phyloP scores from a whole-genome alignment of 1,140 invertebrate species.

The Nasonia giraulti region DNA sequence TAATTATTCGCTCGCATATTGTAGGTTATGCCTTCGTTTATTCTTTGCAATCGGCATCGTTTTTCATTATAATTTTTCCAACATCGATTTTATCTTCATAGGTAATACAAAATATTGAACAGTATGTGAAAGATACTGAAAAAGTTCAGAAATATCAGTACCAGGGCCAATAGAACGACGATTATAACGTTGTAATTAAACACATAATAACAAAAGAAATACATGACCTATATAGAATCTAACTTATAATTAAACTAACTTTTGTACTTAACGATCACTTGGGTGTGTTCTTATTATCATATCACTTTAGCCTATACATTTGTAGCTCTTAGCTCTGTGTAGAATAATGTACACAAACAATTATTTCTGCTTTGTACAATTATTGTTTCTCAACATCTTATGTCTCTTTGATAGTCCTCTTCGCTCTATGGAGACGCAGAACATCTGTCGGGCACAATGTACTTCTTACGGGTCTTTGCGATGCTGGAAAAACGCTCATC shows the following conservation, averaged over 20 bases:
- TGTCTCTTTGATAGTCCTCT: slow-evolving; percentile 72
- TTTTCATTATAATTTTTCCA: slow-evolving; percentile 45
- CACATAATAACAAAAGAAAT: slow-evolving; percentile 64
- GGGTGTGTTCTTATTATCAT: slow-evolving; percentile 20
- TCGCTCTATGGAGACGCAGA: slow-evolving; percentile 76
- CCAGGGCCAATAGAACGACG: slow-evolving; percentile 56
- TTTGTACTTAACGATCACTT: slow-evolving; percentile 39
- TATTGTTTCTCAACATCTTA: slow-evolving; percentile 42
- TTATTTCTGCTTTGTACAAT: slow-evolving; percentile 37
- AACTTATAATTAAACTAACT: slow-evolving; percentile 10
- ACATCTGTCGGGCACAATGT: slow-evolving; percentile 78
- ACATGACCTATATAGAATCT: slow-evolving; percentile 54
- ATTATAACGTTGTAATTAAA: slow-evolving; percentile 63
- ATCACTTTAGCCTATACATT: neutral
- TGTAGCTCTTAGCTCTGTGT: neutral
- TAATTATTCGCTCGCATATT: slow-evolving; percentile 39
- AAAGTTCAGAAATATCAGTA: slow-evolving; percentile 60
- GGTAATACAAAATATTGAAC: slow-evolving; percentile 58
- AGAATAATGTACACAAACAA: neutral
- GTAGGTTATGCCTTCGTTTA: slow-evolving; percentile 67
- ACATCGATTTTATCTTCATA: slow-evolving; percentile 47
- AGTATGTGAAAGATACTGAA: slow-evolving; percentile 55
- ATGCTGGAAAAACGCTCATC: slow-evolving; percentile 90
- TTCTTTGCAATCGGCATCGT: slow-evolving; percentile 58
- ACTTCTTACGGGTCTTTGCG: slow-evolving; percentile 87